Evolutionary conservation across 2,113 vertebrate species (phyloP).

Genomic region (Platysteira castanea): DNA sequence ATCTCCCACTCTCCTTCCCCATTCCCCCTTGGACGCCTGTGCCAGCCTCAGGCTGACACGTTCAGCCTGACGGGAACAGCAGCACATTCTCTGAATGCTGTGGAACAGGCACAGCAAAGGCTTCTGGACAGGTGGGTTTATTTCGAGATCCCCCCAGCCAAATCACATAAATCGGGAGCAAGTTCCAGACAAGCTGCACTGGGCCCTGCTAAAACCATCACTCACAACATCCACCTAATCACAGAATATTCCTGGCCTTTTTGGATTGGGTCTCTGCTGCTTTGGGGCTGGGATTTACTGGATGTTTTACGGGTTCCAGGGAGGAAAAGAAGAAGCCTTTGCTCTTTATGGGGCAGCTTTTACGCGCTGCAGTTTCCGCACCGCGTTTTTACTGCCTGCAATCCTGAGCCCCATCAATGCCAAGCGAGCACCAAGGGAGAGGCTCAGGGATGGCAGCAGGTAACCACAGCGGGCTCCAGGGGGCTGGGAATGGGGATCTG

Average conservation of each 20-base stretch:
- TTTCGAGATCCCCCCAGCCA: background rate
- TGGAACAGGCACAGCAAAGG: background rate
- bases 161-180: background rate
- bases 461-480: background rate
- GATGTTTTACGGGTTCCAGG: background rate
- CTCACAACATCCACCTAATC: background rate
- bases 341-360: conserved; percentile 38
- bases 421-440: background rate
- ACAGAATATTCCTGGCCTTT: background rate
- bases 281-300: background rate
- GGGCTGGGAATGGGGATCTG: background rate
- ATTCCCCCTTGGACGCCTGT: background rate
- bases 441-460: background rate
- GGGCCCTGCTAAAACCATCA: background rate
- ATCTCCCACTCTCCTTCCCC: background rate
- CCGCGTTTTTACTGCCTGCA: background rate
- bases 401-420: conserved; percentile 8
- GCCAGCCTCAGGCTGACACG: background rate
- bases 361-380: background rate
- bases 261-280: background rate
- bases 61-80: background rate
- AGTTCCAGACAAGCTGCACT: background rate
- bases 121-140: background rate
- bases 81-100: background rate
- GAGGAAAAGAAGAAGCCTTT: background rate